Percentiles rank a stretch among this genome's conserved stretches.
Evolutionary conservation across 2,888 invertebrate species (phyloP).

Genomic region (Operophtera brumata): DNA sequence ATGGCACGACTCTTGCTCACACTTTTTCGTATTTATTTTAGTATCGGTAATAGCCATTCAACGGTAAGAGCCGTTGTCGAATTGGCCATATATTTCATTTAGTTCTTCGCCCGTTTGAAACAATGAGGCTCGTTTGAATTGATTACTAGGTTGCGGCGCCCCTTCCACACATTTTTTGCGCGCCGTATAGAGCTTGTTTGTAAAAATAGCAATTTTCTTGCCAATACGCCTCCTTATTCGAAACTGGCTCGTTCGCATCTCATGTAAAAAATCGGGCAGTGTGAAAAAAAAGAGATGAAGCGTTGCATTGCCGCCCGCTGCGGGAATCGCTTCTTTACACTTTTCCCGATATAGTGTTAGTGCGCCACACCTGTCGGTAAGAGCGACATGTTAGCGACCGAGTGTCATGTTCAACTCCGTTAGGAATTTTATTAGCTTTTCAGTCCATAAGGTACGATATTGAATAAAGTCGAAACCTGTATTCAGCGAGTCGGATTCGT

Average conservation of each 20-base stretch:
- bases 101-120: constrained; percentile 48
- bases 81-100: constrained; percentile 47
- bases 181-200: constrained; percentile 60
- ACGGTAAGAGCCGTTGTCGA: constrained; percentile 52
- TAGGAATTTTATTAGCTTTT: constrained; percentile 19
- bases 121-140: constrained; percentile 66
- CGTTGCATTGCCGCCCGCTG: constrained; percentile 54
- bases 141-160: constrained; percentile 58
- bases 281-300: constrained; percentile 50
- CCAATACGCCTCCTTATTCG: constrained; percentile 55
- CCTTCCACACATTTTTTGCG: constrained; percentile 57
- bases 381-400: constrained; percentile 37
- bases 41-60: not conserved
- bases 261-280: constrained; percentile 53
- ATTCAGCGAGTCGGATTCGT: constrained; percentile 22
- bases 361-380: constrained; percentile 36
- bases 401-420: constrained; percentile 24
- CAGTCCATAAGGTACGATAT: constrained; percentile 19
- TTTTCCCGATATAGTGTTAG: constrained; percentile 38
- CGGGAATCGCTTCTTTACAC: constrained; percentile 47
- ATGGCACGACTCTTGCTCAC: too few species aligned
- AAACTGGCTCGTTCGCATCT: constrained; percentile 51
- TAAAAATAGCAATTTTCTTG: constrained; percentile 68
- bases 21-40: too few species aligned
- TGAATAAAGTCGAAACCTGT: constrained; percentile 25